Base-by-base conservation (phyloP, 1,140 invertebrate species). In the Chironomus striatipennis region DNA sequence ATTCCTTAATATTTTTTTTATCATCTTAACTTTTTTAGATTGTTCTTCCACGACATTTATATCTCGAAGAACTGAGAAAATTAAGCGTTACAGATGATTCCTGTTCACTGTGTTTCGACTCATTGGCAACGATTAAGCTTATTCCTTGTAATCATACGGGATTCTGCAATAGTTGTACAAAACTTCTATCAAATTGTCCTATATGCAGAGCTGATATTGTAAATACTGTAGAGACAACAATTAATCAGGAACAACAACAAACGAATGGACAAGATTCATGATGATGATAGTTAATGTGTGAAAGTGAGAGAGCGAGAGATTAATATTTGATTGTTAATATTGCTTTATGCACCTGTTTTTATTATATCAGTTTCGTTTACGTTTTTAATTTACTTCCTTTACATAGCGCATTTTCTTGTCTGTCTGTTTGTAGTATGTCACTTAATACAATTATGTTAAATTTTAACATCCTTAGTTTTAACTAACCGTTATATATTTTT, bases 61-160 rank as follows among this genome's bases (percentile, higher is more conserved):
- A 87, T 80, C 82, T 95, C 75, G 88, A 91, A 77, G 85, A 90
- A 75, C 82, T 95, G 73, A 83, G 91, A 76, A 88, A 90, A 80
- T 84, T 92, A 20, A 92, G 88, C 79, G 89, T 94, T 21, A 86
- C 87, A 76, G 94, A 96, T 80, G 92, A 96, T 82, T 91, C 91
- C 0, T 97, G 94, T 83, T 94, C 91, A 7, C 82, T 96, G 24
- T 97, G 95, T 83, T 96, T 90, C 84, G 94, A 96, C 82, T 87
- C 88, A 75, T 87, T 86, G 78, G 92, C 93, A 7, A 87, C 88
- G 74, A 88, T 94, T 15, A 85, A 87, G 76, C 85, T 97, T 7
- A 79, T 89, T 75, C 94, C 94, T 1, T 97, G 95, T 83, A 84
- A 87, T 76, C 95, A 97, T 79, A 86, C 93, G 77, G 94, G 93